Evolutionary conservation across 2,113 vertebrate genomes (phyloP), one percentile per base, ranked within the genome.

Genomic region (Carettochelys insculpta): DNA sequence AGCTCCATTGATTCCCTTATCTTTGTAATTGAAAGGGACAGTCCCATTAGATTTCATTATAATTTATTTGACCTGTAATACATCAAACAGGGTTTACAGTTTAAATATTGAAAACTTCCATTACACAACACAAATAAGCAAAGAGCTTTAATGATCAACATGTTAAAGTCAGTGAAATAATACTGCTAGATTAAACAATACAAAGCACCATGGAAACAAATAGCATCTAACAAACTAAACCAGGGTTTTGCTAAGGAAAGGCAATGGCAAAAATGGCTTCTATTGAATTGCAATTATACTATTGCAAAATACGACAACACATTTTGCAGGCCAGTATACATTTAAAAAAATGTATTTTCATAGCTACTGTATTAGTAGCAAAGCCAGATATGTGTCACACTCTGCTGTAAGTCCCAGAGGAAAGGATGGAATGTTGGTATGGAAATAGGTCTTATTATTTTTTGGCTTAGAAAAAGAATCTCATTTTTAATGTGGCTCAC

Each of bases 11-110:
- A 95, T 96, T 94, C 84, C 65, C 97, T 94, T 96, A 87, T 94
- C 90, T 94, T 92, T 89, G 25, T 94, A 96, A 97, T 95, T 94
- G 84, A 97, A 97, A 96, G 77, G 83, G 94, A 95, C 94, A 96
- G 88, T 65, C 80, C 77, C 84, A 91, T 92, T 92, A 94, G 47
- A 20, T 93, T 95, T 94, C 92, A 86, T 91, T 96, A 86, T 80
- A 92, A 61, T 71, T 29, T 94, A 92, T 92, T 93, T 95, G 81
- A 87, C 89, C 80, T 92, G 52, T 78, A 92, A 88, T 11, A 92
- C 14, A 92, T 86, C 94, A 95, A 92, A 88, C 41, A 93, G 81
- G 94, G 89, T 88, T 92, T 93, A 95, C 50, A 90, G 58, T 53
- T 90, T 84, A 96, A 95, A 89, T 95, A 94, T 31, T 51, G 9